These are phyloP conservation scores for Erythrocebus patas DNA, from an alignment of 2,113 vertebrate species.

Conservation along the genomic window DNA sequence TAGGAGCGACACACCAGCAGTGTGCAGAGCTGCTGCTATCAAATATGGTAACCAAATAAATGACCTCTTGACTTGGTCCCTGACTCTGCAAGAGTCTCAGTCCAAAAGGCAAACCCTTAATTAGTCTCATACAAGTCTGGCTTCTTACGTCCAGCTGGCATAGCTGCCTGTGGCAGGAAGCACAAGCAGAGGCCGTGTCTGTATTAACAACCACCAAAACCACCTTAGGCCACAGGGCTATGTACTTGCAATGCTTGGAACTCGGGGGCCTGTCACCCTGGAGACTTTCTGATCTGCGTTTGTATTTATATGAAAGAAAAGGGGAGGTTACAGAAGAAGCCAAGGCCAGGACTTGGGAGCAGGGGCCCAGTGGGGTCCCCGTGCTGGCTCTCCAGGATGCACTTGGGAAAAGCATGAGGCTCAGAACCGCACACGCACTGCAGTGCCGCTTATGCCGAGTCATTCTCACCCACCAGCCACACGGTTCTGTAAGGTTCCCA, in stretches of 20 bases:
- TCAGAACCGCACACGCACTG: accelerated
- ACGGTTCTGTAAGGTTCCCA: background rate
- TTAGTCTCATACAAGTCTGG: background rate
- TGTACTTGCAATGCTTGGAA: accelerated
- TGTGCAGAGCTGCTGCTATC: background rate
- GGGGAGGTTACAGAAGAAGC: background rate
- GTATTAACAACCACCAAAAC: accelerated
- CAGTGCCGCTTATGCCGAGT: accelerated
- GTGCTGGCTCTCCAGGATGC: accelerated
- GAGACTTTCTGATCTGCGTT: accelerated
- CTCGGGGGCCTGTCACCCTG: background rate
- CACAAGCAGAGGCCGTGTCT: background rate
- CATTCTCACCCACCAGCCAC: background rate
- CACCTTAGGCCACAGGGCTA: background rate
- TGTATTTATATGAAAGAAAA: background rate
- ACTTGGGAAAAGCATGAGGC: accelerated
- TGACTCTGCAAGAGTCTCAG: accelerated
- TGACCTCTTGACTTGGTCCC: accelerated
- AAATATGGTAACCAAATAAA: too few species aligned
- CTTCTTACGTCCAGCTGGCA: accelerated
- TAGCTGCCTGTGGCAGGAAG: accelerated
- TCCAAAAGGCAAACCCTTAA: background rate
- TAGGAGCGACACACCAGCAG: accelerated
- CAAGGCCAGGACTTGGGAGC: background rate
- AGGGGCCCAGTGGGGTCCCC: accelerated